These are phyloP conservation scores for Chrysolina americana DNA, from an alignment of 2,888 invertebrate genomes.

Conservation along the genomic window DNA sequence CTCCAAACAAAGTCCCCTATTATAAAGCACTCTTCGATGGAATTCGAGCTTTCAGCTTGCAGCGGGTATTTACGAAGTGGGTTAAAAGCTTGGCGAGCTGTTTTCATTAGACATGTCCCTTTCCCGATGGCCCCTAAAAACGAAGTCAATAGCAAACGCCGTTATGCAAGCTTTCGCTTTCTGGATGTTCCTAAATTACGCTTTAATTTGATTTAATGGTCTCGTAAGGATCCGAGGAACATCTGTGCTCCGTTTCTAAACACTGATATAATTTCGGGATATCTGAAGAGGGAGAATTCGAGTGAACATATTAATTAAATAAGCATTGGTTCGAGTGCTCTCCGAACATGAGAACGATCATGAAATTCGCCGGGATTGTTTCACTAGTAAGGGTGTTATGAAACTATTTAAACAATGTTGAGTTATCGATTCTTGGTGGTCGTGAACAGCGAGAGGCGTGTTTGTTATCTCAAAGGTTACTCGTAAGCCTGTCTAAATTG, in stretches of 20 bases:
- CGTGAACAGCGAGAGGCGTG: too few relatives aligned
- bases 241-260: neutral
- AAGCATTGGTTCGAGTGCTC: neutral
- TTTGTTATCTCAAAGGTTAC: too few relatives aligned
- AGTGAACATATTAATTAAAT: neutral
- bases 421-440: too few relatives aligned
- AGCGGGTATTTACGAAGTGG: slow-evolving; percentile 12
- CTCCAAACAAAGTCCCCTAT: neutral
- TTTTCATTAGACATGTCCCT: slow-evolving; percentile 3
- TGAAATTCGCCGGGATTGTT: neutral
- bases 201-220: slow-evolving; percentile 12
- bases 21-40: neutral
- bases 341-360: neutral
- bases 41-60: slow-evolving; percentile 1
- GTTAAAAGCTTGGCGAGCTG: slow-evolving; percentile 7
- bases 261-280: neutral
- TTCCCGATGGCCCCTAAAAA: neutral
- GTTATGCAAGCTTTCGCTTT: neutral
- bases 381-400: neutral
- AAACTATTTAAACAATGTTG: neutral
- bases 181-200: slow-evolving; percentile 10
- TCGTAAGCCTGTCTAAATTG: too few relatives aligned
- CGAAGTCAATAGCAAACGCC: neutral
- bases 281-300: neutral
- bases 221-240: slow-evolving; percentile 1